Evolutionary conservation across 2,888 invertebrate species (phyloP).

Genomic region (Tipula lateralis): DNA sequence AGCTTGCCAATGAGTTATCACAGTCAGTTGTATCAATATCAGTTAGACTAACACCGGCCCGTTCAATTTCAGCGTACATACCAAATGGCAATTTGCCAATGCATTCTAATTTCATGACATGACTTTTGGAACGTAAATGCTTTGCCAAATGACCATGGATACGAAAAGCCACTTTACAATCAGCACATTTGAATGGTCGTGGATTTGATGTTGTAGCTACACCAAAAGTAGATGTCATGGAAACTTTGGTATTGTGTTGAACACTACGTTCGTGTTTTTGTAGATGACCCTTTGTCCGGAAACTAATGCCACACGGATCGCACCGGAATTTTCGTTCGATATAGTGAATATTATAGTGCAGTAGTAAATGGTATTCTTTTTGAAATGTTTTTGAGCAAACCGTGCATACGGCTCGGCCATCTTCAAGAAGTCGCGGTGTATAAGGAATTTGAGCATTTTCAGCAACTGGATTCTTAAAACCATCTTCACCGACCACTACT

Average conservation of each 20-base stretch:
- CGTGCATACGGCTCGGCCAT: slow-evolving; percentile 71
- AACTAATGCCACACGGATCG: slow-evolving; percentile 86
- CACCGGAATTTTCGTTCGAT: slow-evolving; percentile 89
- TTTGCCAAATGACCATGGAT: slow-evolving; percentile 97
- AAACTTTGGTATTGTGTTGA: slow-evolving; percentile 87
- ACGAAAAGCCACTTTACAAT: slow-evolving; percentile 93
- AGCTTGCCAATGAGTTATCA: slow-evolving; percentile 86
- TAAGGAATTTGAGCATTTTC: slow-evolving; percentile 46
- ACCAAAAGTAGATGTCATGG: slow-evolving; percentile 79
- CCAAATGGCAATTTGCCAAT: slow-evolving; percentile 90
- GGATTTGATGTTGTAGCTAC: slow-evolving; percentile 84
- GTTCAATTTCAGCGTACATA: slow-evolving; percentile 88
- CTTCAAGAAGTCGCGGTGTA: slow-evolving; percentile 58
- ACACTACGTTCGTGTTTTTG: slow-evolving; percentile 91
- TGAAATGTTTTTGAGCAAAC: slow-evolving; percentile 90
- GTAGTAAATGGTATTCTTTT: slow-evolving; percentile 80
- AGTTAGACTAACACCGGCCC: slow-evolving; percentile 82
- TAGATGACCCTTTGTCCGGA: slow-evolving; percentile 83
- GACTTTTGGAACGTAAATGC: slow-evolving; percentile 93
- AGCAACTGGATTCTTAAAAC: slow-evolving; percentile 52
- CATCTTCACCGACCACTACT: slow-evolving; percentile 59
- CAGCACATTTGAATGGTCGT: slow-evolving; percentile 90
- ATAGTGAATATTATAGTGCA: slow-evolving; percentile 94
- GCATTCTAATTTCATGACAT: slow-evolving; percentile 90
- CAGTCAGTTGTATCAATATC: slow-evolving; percentile 96